Evolutionary conservation across 2,888 invertebrate species (phyloP), one percentile per base, ranked within the genome.

Genomic region (Limenitis camilla): DNA sequence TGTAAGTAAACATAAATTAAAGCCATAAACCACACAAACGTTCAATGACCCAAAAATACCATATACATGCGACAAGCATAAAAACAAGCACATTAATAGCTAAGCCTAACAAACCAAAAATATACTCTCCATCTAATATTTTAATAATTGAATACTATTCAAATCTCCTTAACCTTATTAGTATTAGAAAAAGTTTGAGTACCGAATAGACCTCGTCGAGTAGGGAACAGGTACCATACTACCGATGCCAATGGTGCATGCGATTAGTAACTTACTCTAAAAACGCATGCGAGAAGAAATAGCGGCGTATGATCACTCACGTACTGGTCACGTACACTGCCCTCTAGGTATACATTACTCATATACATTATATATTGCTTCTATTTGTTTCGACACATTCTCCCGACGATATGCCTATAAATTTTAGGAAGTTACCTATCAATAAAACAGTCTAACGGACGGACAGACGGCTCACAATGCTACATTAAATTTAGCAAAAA

Each of bases 221-320:
- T 2, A 19, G 19, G 19, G 1, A 39, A 48, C 44, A 19, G 44
- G 40, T 42, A 52, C n/a, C n/a, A n/a, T n/a, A n/a, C n/a, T n/a
- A n/a, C 40, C 27, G 32, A 50, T 29, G 36, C 35, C 44, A 31
- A 41, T 29, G 40, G 41, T 19, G 55, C 74, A 73, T 75, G 78
- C 75, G 55, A 67, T 78, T 79, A 80, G 75, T 79, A 65, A 19
- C 19, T 19, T 19, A 19, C 19, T 19, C 59, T 61, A 67, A 60
- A 61, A 61, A 64, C 62, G 52, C 76, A 76, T 78, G 76, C 77
- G 67, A 49, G 66, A 70, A 69, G 63, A 63, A 62, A 70, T 72
- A 78, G 84, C 84, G 85, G 85, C 81, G 71, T 67, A 77, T 83
- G 85, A 85, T 85, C 85, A 85, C 85, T 80, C 76, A 81, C 81